phyloP scores from a whole-genome alignment of 1,140 invertebrate species.

The Drosophila hydei region DNA sequence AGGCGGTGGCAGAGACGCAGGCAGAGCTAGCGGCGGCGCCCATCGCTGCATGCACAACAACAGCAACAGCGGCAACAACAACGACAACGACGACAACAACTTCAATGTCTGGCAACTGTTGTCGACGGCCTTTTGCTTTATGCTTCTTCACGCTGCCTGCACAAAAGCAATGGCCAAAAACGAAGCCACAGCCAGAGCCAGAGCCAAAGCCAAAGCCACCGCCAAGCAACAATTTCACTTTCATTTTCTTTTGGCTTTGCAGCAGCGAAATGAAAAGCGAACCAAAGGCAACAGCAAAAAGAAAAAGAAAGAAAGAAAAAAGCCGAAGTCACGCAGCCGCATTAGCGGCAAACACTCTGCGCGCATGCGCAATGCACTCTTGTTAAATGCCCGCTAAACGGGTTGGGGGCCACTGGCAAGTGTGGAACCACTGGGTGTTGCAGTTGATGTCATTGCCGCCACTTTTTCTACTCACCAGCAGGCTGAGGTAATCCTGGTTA shows the following conservation, averaged over 20 bases:
- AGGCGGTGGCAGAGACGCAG: constrained; percentile 16
- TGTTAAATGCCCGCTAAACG: constrained; percentile 39
- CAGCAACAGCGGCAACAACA: constrained; percentile 6
- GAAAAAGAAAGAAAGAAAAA: constrained; percentile 37
- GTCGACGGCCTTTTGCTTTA: constrained; percentile 39
- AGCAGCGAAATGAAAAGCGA: constrained; percentile 57
- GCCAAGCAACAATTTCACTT: constrained; percentile 69
- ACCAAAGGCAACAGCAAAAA: constrained; percentile 34
- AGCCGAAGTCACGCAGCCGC: constrained; percentile 73
- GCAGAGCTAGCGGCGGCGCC: constrained; percentile 9
- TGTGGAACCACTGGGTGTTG: constrained; percentile 1
- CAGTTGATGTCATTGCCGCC: constrained; percentile 32
- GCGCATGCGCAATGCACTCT: constrained; percentile 72
- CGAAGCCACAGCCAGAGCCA: constrained; percentile 26
- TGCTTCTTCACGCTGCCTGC: constrained; percentile 69
- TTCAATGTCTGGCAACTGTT: constrained; percentile 32
- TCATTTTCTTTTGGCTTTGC: constrained; percentile 71
- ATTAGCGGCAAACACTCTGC: constrained; percentile 61
- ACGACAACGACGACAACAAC: constrained; percentile 12
- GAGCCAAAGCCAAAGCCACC: constrained; percentile 18
- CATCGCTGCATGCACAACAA: constrained; percentile 35
- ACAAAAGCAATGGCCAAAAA: constrained; percentile 67
- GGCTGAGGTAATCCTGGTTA: constrained; percentile 64
- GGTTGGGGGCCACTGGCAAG: constrained; percentile 30
- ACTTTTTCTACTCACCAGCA: constrained; percentile 63